Percentiles rank a stretch among this genome's conserved stretches.
Evolutionary conservation across 2,888 invertebrate species (phyloP).

Genomic region (Folsomia manolachei): DNA sequence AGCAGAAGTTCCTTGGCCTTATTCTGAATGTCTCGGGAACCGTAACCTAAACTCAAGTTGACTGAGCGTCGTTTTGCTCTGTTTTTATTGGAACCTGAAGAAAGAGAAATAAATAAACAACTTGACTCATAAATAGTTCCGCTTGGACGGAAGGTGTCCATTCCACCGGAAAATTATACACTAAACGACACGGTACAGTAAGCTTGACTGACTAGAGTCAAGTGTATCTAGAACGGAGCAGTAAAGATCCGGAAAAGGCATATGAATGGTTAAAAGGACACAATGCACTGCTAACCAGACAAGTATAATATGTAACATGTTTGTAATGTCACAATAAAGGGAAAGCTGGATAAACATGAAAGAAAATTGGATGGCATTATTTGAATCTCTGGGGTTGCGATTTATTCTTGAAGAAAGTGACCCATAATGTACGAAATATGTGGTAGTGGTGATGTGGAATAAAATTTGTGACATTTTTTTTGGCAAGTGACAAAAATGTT

Average conservation of each 20-base stretch:
- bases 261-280: too few species aligned
- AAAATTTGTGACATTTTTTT: too few species aligned
- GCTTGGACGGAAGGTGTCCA: background rate
- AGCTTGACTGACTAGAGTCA: background rate
- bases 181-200: background rate
- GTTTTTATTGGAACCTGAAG: background rate
- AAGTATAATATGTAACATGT: background rate
- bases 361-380: background rate
- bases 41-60: too few species aligned
- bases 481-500: too few species aligned
- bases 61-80: background rate
- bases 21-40: too few species aligned
- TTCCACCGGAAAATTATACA: conserved; percentile 5
- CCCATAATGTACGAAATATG: too few species aligned
- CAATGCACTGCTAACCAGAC: background rate
- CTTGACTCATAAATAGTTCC: background rate
- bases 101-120: conserved; percentile 10
- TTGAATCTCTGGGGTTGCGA: background rate
- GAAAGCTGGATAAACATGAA: background rate
- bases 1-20: too few species aligned
- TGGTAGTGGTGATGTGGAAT: too few species aligned
- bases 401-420: too few species aligned
- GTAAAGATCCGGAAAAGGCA: background rate
- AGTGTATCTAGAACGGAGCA: background rate
- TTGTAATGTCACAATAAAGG: background rate